Evolutionary conservation across 1,140 invertebrate genomes (phyloP).

Genomic region (Drosophila kepulauana): DNA sequence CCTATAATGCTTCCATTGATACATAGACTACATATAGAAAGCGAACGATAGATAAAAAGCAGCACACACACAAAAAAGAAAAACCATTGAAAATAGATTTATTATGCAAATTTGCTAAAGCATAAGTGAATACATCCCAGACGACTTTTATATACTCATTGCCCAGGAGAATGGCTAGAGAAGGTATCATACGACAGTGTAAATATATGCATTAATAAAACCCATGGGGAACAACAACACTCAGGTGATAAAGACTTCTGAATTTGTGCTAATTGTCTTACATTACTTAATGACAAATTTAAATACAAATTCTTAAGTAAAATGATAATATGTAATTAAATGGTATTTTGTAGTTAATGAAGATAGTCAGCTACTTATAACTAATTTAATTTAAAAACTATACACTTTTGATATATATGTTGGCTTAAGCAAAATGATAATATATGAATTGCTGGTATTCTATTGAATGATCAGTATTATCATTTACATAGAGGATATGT

Average conservation of each 20-base stretch:
- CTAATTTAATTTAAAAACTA: too few species aligned
- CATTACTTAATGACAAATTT: too few species aligned
- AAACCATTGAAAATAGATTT: slow-evolving; percentile 83
- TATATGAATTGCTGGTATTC: neutral
- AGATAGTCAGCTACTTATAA: too few species aligned
- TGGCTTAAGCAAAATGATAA: too few species aligned
- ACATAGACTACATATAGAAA: slow-evolving; percentile 37
- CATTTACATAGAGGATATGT: slow-evolving; percentile 2
- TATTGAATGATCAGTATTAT: neutral
- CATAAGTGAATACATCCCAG: slow-evolving; percentile 65
- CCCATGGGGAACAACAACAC: neutral
- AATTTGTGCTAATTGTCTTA: too few species aligned
- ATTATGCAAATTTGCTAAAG: slow-evolving; percentile 79
- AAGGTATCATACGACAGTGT: neutral
- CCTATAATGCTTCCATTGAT: slow-evolving; percentile 65
- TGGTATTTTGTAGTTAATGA: too few species aligned
- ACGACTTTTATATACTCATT: slow-evolving; percentile 18
- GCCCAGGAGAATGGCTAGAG: neutral
- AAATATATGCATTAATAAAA: neutral
- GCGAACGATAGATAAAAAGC: slow-evolving; percentile 51
- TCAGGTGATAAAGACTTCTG: too few species aligned
- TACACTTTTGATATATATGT: too few species aligned
- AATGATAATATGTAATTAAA: too few species aligned
- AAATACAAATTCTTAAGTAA: too few species aligned
- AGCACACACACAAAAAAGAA: slow-evolving; percentile 32